These are phyloP conservation scores for Spinus olivaceus DNA, from an alignment of 2,797 vertebrate genomes.

Conservation along the genomic window DNA sequence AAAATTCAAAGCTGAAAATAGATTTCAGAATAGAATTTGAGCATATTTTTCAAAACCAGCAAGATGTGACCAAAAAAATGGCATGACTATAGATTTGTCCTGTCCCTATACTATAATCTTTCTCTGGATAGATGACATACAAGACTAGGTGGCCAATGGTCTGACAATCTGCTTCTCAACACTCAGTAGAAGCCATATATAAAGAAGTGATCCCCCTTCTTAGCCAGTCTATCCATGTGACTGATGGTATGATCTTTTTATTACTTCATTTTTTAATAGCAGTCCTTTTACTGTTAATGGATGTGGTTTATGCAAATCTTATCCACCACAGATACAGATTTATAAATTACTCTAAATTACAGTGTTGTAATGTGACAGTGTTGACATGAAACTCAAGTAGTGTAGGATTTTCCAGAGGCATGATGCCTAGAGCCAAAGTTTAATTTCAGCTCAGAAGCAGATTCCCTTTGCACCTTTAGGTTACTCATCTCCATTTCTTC, in stretches of 20 bases:
- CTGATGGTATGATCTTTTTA: neutral
- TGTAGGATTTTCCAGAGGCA: slow-evolving; percentile 19
- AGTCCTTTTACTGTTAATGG: neutral
- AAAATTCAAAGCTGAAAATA: neutral
- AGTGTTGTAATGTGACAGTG: neutral
- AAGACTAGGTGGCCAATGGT: neutral
- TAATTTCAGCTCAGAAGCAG: neutral
- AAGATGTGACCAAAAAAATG: neutral
- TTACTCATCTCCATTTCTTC: neutral
- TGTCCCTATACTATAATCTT: neutral
- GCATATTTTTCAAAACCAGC: neutral
- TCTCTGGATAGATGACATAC: neutral
- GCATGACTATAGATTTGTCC: neutral
- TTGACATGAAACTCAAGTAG: neutral
- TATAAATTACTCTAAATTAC: slow-evolving; percentile 8
- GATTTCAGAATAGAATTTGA: neutral
- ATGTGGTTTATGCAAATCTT: slow-evolving; percentile 26
- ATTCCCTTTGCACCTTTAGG: neutral
- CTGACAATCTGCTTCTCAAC: neutral
- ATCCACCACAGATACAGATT: neutral
- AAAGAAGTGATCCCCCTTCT: neutral
- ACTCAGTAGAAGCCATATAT: neutral
- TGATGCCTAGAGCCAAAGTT: neutral
- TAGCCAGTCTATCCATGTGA: neutral
- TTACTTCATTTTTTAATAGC: neutral